Percentiles rank a stretch among this genome's conserved stretches.
phyloP scores from a whole-genome alignment of 2,888 invertebrate genomes.

The Himalopsyche japonica region DNA sequence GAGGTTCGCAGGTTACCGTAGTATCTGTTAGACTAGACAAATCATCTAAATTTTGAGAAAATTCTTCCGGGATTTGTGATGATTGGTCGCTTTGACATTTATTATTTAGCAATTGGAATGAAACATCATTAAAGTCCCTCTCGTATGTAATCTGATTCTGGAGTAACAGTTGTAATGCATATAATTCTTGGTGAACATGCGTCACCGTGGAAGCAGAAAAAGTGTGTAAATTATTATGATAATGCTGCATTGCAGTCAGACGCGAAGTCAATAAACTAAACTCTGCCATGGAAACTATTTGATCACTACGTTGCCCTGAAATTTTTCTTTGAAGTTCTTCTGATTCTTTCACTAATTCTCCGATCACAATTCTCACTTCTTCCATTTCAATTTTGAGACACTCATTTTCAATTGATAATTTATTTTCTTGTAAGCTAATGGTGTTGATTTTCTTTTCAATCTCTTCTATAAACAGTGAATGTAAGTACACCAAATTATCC shows the following conservation, averaged over 20 bases:
- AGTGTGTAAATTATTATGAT: constrained; percentile 24
- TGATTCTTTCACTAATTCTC: constrained; percentile 25
- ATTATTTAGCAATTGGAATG: background rate
- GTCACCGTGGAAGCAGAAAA: constrained; percentile 17
- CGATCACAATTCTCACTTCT: constrained; percentile 20
- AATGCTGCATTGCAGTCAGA: constrained; percentile 22
- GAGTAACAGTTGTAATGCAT: constrained; percentile 13
- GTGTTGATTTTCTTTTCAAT: background rate
- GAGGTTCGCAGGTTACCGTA: background rate
- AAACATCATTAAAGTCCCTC: background rate
- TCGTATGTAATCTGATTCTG: background rate
- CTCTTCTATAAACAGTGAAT: background rate
- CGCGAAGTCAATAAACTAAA: constrained; percentile 24
- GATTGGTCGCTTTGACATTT: background rate
- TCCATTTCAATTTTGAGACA: constrained; percentile 30
- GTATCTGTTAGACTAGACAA: background rate
- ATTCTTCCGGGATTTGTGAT: background rate
- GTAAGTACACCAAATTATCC: background rate
- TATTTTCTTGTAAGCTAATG: background rate
- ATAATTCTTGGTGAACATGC: constrained; percentile 18
- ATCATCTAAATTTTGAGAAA: background rate
- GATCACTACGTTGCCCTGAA: constrained; percentile 22
- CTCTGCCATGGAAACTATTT: constrained; percentile 32
- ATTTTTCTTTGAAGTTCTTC: constrained; percentile 35
- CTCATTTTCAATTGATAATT: constrained; percentile 14